Conservation (phyloP, 2,113 vertebrate genomes). For the Setophaga petechia region DNA sequence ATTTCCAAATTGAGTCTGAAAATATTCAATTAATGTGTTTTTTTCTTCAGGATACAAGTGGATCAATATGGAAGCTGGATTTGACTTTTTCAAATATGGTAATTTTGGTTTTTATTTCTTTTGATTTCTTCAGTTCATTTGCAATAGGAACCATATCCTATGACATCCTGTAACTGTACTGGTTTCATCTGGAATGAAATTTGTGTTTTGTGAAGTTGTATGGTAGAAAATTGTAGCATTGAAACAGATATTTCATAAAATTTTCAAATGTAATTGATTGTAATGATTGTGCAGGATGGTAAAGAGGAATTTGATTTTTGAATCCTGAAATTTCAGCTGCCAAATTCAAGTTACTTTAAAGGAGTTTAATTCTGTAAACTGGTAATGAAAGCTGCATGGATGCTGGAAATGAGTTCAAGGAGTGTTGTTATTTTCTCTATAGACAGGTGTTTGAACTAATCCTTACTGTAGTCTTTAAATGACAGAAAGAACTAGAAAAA, state of each 20-base stretch:
- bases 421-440: background rate
- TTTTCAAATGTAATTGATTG: background rate
- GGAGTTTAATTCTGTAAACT: background rate
- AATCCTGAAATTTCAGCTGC: background rate
- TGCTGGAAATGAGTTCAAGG: background rate
- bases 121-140: background rate
- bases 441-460: background rate
- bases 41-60: slow-evolving; percentile 83
- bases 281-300: background rate
- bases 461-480: background rate
- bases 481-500: background rate
- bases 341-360: background rate
- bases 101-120: slow-evolving; percentile 53
- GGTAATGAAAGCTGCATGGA: background rate
- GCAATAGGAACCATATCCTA: background rate
- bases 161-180: background rate
- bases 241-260: background rate
- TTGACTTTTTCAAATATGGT: slow-evolving; percentile 90
- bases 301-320: background rate
- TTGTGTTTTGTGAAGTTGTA: background rate
- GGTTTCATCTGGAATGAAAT: background rate
- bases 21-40: background rate
- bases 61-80: slow-evolving; percentile 94
- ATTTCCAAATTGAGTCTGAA: background rate
- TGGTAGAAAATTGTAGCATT: background rate